Base-by-base conservation (phyloP, 1,140 invertebrate genomes). In the Oncopodura yosiiana region DNA sequence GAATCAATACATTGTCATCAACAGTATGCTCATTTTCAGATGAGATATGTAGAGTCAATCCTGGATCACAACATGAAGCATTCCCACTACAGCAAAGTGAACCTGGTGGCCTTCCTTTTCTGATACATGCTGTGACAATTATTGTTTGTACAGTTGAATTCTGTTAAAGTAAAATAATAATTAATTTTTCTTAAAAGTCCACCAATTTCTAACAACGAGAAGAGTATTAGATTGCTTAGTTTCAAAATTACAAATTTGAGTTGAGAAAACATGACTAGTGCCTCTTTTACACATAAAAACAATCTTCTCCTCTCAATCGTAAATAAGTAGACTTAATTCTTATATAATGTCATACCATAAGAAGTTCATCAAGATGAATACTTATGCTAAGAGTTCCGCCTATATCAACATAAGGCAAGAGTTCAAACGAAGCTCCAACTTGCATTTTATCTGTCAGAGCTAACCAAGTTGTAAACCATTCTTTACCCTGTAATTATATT, bases 91-190 rank as follows among this genome's bases (percentile, higher is more conserved):
- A 61, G 37, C 58, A 64, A 11, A 58, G 43, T 0, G 51, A 14
- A 3, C 53, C 46, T 14, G 56, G 75, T 73, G 66, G 73, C 71
- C 48, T 72, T 69, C 18, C 79, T 78, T 53, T 77, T 63, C 30
- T 76, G 73, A 81, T 71, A 61, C 81, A 83, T 16, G 80, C 74
- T 14, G 79, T 73, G 0, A 80, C 69, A 24, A 70, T 70, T 49
- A 78, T 68, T 45, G 72, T 68, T 58, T 73, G 73, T 12, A 60
- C 58, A 21, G 66, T 72, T n/a, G 62, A 38, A 60, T 68, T 65
- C 72, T 74, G 50, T 49, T 66, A 69, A 59, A 6, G n/a, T 11
- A n/a, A 49, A 45, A 24, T 24, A 9, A 19, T 43, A 26, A 49
- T 42, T 29, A 39, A 43, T 41, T 39, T 53, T 6, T n/a, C n/a